Evolutionary conservation across 2,888 invertebrate species (phyloP), one percentile per base, ranked within the genome.

Genomic region (Halocaridina rubra): DNA sequence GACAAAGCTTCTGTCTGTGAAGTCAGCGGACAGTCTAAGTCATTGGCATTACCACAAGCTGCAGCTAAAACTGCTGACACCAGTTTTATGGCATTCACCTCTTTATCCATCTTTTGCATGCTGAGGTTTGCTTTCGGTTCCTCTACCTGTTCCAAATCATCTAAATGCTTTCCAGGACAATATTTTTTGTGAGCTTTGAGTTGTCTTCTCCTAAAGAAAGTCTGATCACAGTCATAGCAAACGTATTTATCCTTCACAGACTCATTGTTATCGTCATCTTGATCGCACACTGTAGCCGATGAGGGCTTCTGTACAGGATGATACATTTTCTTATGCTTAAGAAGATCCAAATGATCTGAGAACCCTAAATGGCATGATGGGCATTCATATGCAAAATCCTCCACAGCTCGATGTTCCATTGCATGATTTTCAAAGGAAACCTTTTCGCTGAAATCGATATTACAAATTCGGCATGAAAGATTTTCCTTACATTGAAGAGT

Each of bases 141-240:
- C 27, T 84, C 79, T 19, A 64, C 64, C 13, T 64, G 24, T 27
- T 75, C 84, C 32, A 22, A 10, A 33, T 84, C 53, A 22, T 46
- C 13, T 10, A 79, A 39, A 75, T 53, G 33, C 13, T 53, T 74
- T 29, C 80, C 74, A 0, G 74, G 84, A 22, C 84, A 84, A 57
- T 80, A 80, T 19, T 84, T 80, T 33, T 79, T 79, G 29, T 84
- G 84, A 8, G 84, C 84, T 57, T 74, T 84, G 0, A 84, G 75
- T 57, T 84, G 84, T 24, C 84, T 27, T 32, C 67, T 74, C 27
- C 79, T 64, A 32, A 84, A 79, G 59, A 84, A 84, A 13, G 80
- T 84, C 33, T 84, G 84, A 79, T 84, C 80, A 80, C 84, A 84
- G 39, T 84, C 84, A 29, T 84, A 74, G 59, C 84, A 84, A 13